Percentiles rank a stretch among this genome's conserved stretches.
Conservation (phyloP, 2,113 vertebrate genomes). For the Synodontis membranacea region DNA sequence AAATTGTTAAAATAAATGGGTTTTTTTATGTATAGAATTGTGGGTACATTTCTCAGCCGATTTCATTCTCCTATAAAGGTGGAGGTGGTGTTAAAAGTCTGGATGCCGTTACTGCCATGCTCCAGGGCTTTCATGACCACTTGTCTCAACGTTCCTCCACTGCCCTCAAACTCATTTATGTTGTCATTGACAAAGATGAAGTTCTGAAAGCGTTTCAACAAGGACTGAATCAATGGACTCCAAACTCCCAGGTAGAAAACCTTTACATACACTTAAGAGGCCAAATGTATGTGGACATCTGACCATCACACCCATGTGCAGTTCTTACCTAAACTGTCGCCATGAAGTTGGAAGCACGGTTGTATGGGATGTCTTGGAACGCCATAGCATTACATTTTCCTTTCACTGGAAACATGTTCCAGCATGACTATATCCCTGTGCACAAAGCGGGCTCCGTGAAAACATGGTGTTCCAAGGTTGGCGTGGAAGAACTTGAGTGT, state of each 20-base stretch:
- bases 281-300: not conserved
- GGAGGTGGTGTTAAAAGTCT: conserved; percentile 49
- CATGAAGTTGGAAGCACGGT: not conserved
- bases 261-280: not conserved
- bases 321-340: not conserved
- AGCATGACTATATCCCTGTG: not conserved
- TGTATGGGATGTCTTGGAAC: not conserved
- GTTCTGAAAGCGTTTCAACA: conserved; percentile 48
- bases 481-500: not conserved
- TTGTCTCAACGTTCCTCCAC: conserved; percentile 38
- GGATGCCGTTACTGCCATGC: conserved; percentile 52
- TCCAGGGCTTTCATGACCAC: conserved; percentile 60
- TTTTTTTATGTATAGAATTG: not conserved
- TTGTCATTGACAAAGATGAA: conserved; percentile 49
- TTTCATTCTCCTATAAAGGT: conserved; percentile 51
- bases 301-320: not conserved
- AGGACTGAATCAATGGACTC: conserved; percentile 54
- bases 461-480: not conserved
- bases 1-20: not conserved
- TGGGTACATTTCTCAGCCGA: not conserved
- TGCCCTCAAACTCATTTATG: conserved; percentile 56
- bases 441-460: not conserved
- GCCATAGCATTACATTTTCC: too few species aligned
- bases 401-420: not conserved
- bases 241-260: conserved; percentile 38